These are phyloP conservation scores for Acrobasis repandana DNA, from an alignment of 2,888 invertebrate genomes.

Conservation along the genomic window DNA sequence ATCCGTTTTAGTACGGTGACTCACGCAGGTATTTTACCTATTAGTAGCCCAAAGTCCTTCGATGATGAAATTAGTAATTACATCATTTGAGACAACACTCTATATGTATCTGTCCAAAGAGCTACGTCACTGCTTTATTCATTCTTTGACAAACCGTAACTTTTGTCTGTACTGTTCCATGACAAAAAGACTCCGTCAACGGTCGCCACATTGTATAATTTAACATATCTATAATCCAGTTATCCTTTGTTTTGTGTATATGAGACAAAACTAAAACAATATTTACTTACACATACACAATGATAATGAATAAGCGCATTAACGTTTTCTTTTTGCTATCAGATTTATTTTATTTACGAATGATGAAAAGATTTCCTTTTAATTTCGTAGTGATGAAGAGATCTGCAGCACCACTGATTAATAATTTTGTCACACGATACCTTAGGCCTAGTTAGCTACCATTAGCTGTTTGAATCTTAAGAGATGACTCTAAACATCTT, in stretches of 20 bases:
- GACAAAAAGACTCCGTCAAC: background rate
- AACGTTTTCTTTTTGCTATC: background rate
- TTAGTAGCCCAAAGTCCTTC: constrained; percentile 28
- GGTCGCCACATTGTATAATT: background rate
- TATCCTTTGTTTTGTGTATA: background rate
- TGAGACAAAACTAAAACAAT: background rate
- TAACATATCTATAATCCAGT: background rate
- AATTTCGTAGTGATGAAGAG: no score
- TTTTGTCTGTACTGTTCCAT: background rate
- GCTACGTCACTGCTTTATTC: constrained; percentile 4
- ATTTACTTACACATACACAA: background rate
- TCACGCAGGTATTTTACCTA: constrained; percentile 27
- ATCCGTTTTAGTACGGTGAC: constrained; percentile 25
- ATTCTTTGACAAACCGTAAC: background rate
- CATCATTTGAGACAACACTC: constrained; percentile 30
- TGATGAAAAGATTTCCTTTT: no score
- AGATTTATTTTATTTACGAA: background rate
- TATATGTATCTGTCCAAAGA: constrained; percentile 17
- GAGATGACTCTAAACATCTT: no score
- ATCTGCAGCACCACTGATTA: no score
- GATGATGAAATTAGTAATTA: constrained; percentile 30
- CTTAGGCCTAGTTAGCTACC: no score
- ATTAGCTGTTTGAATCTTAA: no score
- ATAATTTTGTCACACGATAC: no score
- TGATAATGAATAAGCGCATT: background rate